Conservation (phyloP, 2,797 vertebrate genomes). For the Gymnopithys bicolor region DNA sequence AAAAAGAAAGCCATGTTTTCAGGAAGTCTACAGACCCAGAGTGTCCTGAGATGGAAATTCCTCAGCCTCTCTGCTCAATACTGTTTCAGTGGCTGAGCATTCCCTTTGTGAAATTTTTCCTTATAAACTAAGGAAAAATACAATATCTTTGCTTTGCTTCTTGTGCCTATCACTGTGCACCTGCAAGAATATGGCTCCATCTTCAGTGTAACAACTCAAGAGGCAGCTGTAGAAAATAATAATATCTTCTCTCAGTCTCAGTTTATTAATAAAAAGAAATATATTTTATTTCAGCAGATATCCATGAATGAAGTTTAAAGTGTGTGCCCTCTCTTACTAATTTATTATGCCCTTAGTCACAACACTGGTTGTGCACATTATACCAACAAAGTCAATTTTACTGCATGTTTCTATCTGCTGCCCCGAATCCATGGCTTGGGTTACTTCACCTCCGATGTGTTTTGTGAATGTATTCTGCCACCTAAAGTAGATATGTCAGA, state of each 20-base stretch:
- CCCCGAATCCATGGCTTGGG: not conserved
- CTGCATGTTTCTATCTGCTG: not conserved
- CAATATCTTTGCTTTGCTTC: not conserved
- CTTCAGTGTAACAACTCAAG: not conserved
- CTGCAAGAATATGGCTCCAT: not conserved
- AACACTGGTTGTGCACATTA: not conserved
- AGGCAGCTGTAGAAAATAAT: not conserved
- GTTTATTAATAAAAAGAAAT: not conserved
- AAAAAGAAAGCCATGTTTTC: not conserved
- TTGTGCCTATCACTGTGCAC: not conserved
- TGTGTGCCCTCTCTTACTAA: not conserved
- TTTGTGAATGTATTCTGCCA: constrained; percentile 53
- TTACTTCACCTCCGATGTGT: not conserved
- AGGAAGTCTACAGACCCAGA: not conserved
- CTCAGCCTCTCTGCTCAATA: not conserved
- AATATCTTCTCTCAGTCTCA: not conserved
- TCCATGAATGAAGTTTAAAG: not conserved
- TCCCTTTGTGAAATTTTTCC: not conserved
- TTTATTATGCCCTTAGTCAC: not conserved
- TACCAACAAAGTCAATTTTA: not conserved
- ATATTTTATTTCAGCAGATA: not conserved
- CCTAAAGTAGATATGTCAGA: constrained; percentile 21
- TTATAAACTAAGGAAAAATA: not conserved
- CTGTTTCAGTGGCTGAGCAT: not conserved
- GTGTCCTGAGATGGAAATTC: not conserved